Conservation (phyloP, 1,140 invertebrate genomes). For the Halyomorpha halys region DNA sequence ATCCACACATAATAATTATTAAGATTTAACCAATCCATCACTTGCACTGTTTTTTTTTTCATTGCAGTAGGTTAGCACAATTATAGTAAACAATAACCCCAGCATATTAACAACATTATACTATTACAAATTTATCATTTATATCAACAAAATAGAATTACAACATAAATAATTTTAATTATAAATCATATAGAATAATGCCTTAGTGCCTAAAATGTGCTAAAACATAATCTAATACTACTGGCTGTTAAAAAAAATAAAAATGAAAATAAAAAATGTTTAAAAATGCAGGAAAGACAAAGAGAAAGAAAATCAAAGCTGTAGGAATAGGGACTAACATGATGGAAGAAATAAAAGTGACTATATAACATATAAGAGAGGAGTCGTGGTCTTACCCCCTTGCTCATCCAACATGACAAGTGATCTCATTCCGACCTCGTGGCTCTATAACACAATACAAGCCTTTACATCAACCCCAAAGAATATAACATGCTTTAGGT, state of each 20-base stretch:
- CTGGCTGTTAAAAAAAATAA: slow-evolving; percentile 14
- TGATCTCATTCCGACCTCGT: slow-evolving; percentile 87
- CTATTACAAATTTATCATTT: too few relatives aligned
- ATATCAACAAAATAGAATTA: too few relatives aligned
- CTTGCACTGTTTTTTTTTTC: too few relatives aligned
- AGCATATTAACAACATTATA: too few relatives aligned
- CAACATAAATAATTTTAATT: too few relatives aligned
- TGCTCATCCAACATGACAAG: slow-evolving; percentile 90
- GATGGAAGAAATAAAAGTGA: slow-evolving; percentile 30
- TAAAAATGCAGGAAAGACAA: slow-evolving; percentile 21
- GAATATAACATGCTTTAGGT: slow-evolving; percentile 2
- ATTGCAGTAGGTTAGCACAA: too few relatives aligned
- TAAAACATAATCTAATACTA: slow-evolving; percentile 14
- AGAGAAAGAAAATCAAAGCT: slow-evolving; percentile 12
- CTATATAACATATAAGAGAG: slow-evolving; percentile 25
- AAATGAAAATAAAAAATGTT: slow-evolving; percentile 26
- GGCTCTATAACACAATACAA: slow-evolving; percentile 60
- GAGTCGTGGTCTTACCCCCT: slow-evolving; percentile 66
- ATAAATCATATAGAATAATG: too few relatives aligned
- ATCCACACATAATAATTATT: too few relatives aligned
- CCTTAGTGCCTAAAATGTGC: slow-evolving; percentile 1
- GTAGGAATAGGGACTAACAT: slow-evolving; percentile 2
- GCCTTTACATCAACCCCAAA: slow-evolving; percentile 23
- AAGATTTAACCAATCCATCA: too few relatives aligned
- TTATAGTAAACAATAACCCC: too few relatives aligned